Conservation (phyloP, 2,113 vertebrate genomes). For the Nerophis lumbriciformis region DNA sequence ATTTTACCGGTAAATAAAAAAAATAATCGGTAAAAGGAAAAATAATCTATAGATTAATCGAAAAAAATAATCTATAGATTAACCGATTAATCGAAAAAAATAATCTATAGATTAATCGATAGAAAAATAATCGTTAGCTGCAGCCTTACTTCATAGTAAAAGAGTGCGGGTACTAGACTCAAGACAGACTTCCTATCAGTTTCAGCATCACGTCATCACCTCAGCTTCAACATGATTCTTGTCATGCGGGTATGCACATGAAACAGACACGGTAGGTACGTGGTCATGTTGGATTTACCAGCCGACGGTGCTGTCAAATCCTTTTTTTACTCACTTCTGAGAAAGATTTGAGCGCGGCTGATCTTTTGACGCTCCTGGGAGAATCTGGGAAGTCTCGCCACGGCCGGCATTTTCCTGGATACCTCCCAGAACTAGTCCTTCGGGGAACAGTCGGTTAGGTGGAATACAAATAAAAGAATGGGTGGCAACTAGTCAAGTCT, state of each 20-base stretch:
- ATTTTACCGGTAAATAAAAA: too few relatives aligned
- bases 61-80: too few relatives aligned
- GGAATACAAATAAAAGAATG: neutral
- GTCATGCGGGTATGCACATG: neutral
- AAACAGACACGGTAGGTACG: neutral
- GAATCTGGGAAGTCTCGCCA: slow-evolving; percentile 34
- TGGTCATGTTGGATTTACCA: neutral
- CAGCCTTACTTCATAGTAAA: too few relatives aligned
- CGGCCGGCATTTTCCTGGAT: slow-evolving; percentile 50
- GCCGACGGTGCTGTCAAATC: neutral
- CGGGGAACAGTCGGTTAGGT: neutral
- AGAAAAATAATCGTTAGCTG: too few relatives aligned
- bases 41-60: too few relatives aligned
- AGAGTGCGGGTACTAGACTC: too few relatives aligned
- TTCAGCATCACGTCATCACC: neutral
- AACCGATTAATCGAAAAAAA: too few relatives aligned
- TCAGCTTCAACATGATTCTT: neutral
- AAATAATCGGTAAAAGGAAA: too few relatives aligned
- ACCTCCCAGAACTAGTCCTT: slow-evolving; percentile 12
- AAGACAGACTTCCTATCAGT: too few relatives aligned
- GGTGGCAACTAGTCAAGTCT: neutral
- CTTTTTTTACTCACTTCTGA: slow-evolving; percentile 62
- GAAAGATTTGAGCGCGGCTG: slow-evolving; percentile 62
- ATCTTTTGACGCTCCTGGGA: slow-evolving; percentile 51
- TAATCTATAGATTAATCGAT: too few relatives aligned